Evolutionary conservation across 2,888 invertebrate genomes (phyloP), one percentile per base, ranked within the genome.

Genomic region (Hypena proboscidalis): DNA sequence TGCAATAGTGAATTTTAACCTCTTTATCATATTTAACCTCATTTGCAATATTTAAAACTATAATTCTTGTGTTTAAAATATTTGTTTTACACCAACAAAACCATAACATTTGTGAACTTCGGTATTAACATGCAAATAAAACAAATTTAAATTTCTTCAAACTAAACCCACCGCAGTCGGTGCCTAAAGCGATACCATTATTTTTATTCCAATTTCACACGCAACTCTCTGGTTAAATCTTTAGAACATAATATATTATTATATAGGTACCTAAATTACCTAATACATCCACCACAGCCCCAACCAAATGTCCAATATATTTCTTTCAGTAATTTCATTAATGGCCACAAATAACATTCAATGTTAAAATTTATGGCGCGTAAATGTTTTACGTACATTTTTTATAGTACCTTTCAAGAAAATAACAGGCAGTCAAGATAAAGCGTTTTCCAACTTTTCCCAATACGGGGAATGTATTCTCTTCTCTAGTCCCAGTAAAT

Each of bases 391-490:
- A 80, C 80, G 77, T 77, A 78, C 76, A 78, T 75, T 84, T 81
- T 83, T 83, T 80, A 83, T 80, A 77, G 80, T 77, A 76, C 80
- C 84, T 86, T 84, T 85, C 75, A 83, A 82, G 82, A 79, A 85
- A 88, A 86, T 86, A 84, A 83, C 83, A 77, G 77, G 72, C 79
- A 69, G 71, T 80, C 74, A 80, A 86, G 80, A 88, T 83, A 86
- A 85, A 85, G 78, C 75, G 70, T 61, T 74, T 70, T 70, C 61
- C 65, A 65, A 62, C 67, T 76, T 78, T 80, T 29, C 40, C 74
- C 74, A 78, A 85, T 82, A 80, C 69, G 68, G 59, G 21, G 77
- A 80, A 84, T 75, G 80, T 82, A 81, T 85, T 80, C 74, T 70
- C 65, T 85, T 80, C 74, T 70, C 65, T 71, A 77, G 78, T 70